Base-by-base conservation (phyloP, 2,797 vertebrate species). In the Parotocinclus haroldoi region DNA sequence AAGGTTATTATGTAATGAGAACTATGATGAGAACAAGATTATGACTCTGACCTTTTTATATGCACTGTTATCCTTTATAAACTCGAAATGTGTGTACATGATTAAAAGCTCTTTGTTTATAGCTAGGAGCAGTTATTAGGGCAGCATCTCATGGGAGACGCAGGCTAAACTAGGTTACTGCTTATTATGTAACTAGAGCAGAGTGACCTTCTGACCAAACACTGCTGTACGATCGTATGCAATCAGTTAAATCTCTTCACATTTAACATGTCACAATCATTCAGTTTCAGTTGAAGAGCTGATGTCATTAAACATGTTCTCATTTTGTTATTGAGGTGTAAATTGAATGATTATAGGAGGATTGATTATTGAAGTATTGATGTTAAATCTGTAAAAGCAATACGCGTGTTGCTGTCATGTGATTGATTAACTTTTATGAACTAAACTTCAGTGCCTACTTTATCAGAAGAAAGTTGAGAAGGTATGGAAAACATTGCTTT, bases 151-250 rank as follows among this genome's bases (percentile, higher is more conserved):
- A 3, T 40, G 53, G 55, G 60, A 69, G 19, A 36, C 12, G 39
- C n/a, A 19, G 13, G 7, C 40, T 44, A 37, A 62, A 42, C 71
- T 46, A 54, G 54, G 60, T 50, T 63, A 68, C 58, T 53, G 53
- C 37, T 50, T 64, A 58, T 73, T 73, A 63, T 57, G 64, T 65
- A 65, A 72, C 45, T 14, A 12, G 18, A 56, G 58, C 46, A 60
- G 36, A 49, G 58, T 10, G 27, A 16, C 58, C 27, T 7, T 7
- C n/a, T 6, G 18, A 6, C 12, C 9, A 51, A 50, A 12, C 7
- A 18, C 16, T 13, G 7, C 17, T 40, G 58, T 42, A 68, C 11
- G 7, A 1, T 18, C 27, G 3, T 27, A 40, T 16, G 40, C 36
- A 10, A 11, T 46, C 40, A 61, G 58, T 19, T 52, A 13, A 48